phyloP scores from a whole-genome alignment of 2,888 invertebrate species.

The Acanthococcus lagerstroemiae region DNA sequence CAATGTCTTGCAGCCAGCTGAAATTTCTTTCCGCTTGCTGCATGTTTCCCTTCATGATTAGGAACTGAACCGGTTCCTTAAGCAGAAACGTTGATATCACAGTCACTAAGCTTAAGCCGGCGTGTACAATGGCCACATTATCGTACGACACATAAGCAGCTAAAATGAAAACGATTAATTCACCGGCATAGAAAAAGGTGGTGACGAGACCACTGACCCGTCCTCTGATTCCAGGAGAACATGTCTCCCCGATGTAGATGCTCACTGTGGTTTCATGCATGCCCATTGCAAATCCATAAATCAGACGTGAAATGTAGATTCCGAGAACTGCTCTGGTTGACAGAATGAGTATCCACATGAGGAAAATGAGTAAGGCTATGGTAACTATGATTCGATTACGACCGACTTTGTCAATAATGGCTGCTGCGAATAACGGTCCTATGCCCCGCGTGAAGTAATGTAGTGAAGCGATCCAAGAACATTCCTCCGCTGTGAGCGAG shows the following conservation, averaged over 20 bases:
- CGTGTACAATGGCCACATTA: neutral
- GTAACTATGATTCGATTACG: neutral
- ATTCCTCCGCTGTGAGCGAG: neutral
- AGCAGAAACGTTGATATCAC: conserved; percentile 26
- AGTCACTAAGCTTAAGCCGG: neutral
- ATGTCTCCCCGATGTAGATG: conserved; percentile 35
- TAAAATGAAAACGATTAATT: conserved; percentile 34
- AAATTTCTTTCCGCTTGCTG: neutral
- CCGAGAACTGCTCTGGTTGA: neutral
- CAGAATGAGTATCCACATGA: neutral
- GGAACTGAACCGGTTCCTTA: conserved; percentile 35
- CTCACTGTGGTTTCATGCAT: conserved; percentile 34
- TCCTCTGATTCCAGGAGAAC: neutral
- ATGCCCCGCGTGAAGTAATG: neutral
- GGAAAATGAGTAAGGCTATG: neutral
- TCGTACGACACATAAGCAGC: conserved; percentile 34
- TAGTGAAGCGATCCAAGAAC: conserved; percentile 6
- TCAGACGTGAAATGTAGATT: conserved; percentile 32
- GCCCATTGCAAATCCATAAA: conserved; percentile 36
- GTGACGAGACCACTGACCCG: neutral
- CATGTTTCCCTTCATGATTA: conserved; percentile 32
- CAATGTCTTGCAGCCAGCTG: neutral
- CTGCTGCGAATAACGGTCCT: neutral
- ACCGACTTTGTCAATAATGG: neutral
- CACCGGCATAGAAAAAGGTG: conserved; percentile 20